A percentile compares a stretch with the other conserved stretches of the same genome.
Evolutionary conservation across 2,888 invertebrate genomes (phyloP).

Genomic region (Plebejus anna): DNA sequence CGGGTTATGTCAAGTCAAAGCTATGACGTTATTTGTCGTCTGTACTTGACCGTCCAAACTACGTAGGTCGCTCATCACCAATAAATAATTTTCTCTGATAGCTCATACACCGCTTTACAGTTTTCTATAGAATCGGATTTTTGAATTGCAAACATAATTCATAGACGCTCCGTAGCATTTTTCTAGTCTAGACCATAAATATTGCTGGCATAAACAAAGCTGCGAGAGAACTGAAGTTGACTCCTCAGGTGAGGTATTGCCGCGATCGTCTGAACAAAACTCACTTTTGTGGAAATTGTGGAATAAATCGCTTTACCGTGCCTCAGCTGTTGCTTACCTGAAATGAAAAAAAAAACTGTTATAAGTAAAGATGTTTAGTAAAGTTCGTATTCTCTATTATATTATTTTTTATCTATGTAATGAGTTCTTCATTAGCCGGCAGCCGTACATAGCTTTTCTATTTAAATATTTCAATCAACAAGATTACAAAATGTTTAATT

Average conservation of each 20-base stretch:
- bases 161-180: neutral
- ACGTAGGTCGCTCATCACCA: no score
- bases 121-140: neutral
- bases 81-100: no score
- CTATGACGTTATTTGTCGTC: no score
- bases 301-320: slow-evolving; percentile 12
- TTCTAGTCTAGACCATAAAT: slow-evolving; percentile 9
- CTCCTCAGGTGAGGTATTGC: slow-evolving; percentile 9
- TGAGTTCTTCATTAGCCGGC: no score
- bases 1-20: no score
- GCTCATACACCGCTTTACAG: no score
- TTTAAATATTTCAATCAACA: no score
- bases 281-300: slow-evolving; percentile 8
- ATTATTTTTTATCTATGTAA: no score
- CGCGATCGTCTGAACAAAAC: slow-evolving; percentile 10
- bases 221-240: slow-evolving; percentile 8
- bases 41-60: no score
- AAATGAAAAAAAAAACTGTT: neutral
- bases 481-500: no score
- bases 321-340: slow-evolving; percentile 2
- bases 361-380: neutral
- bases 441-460: no score
- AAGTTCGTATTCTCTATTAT: neutral
- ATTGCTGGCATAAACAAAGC: slow-evolving; percentile 8
- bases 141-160: neutral